Percentiles rank a stretch among this genome's conserved stretches.
phyloP scores from a whole-genome alignment of 2,113 vertebrate genomes.

The Carassius auratus region DNA sequence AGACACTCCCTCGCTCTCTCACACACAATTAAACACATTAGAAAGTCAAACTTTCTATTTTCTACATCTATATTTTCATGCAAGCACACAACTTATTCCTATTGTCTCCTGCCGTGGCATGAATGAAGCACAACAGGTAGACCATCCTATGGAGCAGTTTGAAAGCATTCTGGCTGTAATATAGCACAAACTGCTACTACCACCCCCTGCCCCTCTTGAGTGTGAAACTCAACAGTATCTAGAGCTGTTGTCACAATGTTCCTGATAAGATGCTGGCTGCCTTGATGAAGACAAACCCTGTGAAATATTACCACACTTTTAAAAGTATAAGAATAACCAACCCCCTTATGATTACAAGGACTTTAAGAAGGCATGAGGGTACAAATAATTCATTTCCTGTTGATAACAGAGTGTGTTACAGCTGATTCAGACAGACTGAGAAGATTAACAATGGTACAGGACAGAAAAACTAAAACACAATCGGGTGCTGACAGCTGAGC shows the following conservation, averaged over 20 bases:
- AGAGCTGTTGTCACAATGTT: slow-evolving; percentile 27
- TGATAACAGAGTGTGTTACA: slow-evolving; percentile 61
- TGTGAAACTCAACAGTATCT: slow-evolving; percentile 35
- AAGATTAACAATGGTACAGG: neutral
- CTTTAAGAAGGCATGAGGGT: slow-evolving; percentile 45
- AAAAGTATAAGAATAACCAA: neutral
- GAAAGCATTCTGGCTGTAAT: slow-evolving; percentile 70
- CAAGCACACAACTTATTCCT: neutral
- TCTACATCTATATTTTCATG: neutral
- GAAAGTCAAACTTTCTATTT: neutral
- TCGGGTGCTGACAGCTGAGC: neutral
- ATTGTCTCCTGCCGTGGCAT: neutral
- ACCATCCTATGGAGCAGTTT: slow-evolving; percentile 39
- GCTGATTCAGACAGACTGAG: neutral
- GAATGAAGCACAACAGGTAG: neutral
- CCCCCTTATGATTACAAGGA: slow-evolving; percentile 18
- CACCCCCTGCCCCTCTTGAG: slow-evolving; percentile 9
- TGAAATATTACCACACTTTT: slow-evolving; percentile 11
- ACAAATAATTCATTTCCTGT: slow-evolving; percentile 70
- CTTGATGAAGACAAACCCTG: neutral
- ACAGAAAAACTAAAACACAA: slow-evolving; percentile 4
- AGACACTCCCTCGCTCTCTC: neutral
- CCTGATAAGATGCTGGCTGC: slow-evolving; percentile 31
- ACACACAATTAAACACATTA: neutral
- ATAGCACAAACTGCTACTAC: slow-evolving; percentile 42